A percentile compares a stretch with the other conserved stretches of the same genome.
Conservation (phyloP, 2,797 vertebrate species). For the Squalus acanthias region DNA sequence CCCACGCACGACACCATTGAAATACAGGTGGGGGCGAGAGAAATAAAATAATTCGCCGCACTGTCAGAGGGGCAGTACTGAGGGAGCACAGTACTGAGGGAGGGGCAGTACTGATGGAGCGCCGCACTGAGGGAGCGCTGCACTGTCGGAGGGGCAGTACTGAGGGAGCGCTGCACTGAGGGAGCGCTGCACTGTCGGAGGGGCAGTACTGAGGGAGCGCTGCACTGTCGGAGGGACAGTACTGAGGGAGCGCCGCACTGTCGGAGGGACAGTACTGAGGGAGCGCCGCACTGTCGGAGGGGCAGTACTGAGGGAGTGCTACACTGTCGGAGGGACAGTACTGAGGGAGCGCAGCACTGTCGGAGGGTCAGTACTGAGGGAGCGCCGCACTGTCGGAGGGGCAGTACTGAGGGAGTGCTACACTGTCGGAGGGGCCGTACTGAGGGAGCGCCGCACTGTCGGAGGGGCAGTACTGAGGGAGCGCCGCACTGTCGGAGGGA, state of each 20-base stretch:
- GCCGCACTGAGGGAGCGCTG: neutral
- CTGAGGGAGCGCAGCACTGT: neutral
- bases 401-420: neutral
- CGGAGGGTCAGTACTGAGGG: neutral
- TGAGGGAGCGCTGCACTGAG: neutral
- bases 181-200: neutral
- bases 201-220: neutral
- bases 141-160: neutral
- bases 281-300: neutral
- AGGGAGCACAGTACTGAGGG: neutral
- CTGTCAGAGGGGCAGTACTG: neutral
- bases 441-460: neutral
- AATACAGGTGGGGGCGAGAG: slow-evolving; percentile 68
- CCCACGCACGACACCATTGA: slow-evolving; percentile 65
- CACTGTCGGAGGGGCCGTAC: neutral
- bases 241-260: neutral
- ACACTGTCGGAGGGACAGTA: neutral
- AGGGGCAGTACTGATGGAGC: neutral
- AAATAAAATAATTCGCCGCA: neutral
- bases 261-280: neutral
- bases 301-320: neutral
- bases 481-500: neutral
- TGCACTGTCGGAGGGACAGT: neutral
- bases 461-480: neutral
- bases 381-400: neutral